These are phyloP conservation scores for Rhombomys opimus DNA, from an alignment of 2,113 vertebrate species.

Conservation along the genomic window DNA sequence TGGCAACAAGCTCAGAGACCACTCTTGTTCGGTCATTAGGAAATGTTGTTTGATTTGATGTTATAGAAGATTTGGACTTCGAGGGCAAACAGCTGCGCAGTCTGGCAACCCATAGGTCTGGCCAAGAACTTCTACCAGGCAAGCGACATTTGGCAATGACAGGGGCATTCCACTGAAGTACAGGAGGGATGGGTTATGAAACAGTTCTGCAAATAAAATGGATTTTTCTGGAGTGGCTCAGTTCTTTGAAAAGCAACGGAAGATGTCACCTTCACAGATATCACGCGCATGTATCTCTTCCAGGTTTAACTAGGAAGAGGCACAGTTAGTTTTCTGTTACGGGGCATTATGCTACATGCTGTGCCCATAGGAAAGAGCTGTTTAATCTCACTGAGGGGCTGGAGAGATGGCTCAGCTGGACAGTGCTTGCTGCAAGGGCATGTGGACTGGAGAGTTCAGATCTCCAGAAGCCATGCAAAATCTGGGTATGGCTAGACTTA, in stretches of 20 bases:
- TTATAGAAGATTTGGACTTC: slow-evolving; percentile 62
- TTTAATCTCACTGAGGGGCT: not conserved
- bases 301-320: slow-evolving; percentile 53
- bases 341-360: not conserved
- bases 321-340: not conserved
- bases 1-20: not conserved
- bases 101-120: slow-evolving; percentile 72
- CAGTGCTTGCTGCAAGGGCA: not conserved
- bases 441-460: not conserved
- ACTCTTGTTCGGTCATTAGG: slow-evolving; percentile 11
- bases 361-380: not conserved
- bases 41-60: slow-evolving; percentile 46
- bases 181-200: slow-evolving; percentile 73
- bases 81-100: slow-evolving; percentile 69
- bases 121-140: slow-evolving; percentile 76
- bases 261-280: slow-evolving; percentile 46
- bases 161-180: slow-evolving; percentile 69
- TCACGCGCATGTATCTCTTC: not conserved
- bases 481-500: not conserved
- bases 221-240: slow-evolving; percentile 70
- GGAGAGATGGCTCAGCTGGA: not conserved
- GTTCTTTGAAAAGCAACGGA: slow-evolving; percentile 65
- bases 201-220: slow-evolving; percentile 74
- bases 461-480: not conserved
- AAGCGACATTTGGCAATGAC: slow-evolving; percentile 71